Percentiles rank a stretch among this genome's conserved stretches.
phyloP scores from a whole-genome alignment of 2,888 invertebrate genomes.

The Amphipyra berbera region DNA sequence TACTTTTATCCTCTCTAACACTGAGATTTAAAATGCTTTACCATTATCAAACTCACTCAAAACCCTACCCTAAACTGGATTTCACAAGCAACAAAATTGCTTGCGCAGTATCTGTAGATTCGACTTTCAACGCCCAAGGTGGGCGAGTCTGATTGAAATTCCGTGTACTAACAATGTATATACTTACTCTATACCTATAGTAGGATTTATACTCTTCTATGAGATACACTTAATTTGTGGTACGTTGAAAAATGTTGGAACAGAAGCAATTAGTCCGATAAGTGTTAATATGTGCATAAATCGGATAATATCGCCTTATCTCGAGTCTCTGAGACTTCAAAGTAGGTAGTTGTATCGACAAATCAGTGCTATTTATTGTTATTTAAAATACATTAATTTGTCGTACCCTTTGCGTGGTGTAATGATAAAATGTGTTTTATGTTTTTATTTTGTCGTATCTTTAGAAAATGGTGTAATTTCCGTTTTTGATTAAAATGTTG shows the following conservation, averaged over 20 bases:
- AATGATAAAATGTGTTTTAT: conserved; percentile 46
- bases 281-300: conserved; percentile 79
- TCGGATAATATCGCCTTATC: conserved; percentile 70
- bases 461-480: conserved; percentile 48
- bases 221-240: conserved; percentile 80
- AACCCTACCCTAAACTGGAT: conserved; percentile 42
- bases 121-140: conserved; percentile 34
- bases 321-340: conserved; percentile 31
- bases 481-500: conserved; percentile 42
- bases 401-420: conserved; percentile 39
- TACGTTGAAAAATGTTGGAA: conserved; percentile 78
- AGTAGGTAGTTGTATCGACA: conserved; percentile 43
- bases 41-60: conserved; percentile 28
- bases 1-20: conserved; percentile 84
- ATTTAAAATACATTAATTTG: conserved; percentile 50
- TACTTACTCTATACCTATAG: conserved; percentile 80
- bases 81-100: conserved; percentile 40
- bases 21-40: conserved; percentile 61
- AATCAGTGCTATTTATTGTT: conserved; percentile 54
- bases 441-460: conserved; percentile 16
- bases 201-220: conserved; percentile 81
- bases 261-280: conserved; percentile 84
- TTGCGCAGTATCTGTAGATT: conserved; percentile 32
- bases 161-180: conserved; percentile 87
- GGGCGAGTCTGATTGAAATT: conserved; percentile 85